Evolutionary conservation across 2,113 vertebrate genomes (phyloP).

Genomic region (Bubo scandiacus): DNA sequence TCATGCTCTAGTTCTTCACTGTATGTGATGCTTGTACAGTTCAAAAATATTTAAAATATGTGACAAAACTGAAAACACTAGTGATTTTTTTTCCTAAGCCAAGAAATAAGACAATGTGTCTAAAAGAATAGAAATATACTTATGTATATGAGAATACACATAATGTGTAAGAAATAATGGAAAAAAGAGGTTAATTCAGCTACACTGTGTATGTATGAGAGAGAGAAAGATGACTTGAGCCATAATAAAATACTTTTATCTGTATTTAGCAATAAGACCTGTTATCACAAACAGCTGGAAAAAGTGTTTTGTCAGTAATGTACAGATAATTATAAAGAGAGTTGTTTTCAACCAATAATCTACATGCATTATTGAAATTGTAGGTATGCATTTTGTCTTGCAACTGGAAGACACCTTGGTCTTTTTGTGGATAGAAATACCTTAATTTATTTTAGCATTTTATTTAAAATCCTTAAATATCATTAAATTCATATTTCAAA

Average conservation of each 20-base stretch:
- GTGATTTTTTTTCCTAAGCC: background rate
- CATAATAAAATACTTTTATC: background rate
- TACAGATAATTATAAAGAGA: background rate
- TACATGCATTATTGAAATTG: background rate
- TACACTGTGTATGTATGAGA: background rate
- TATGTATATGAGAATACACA: background rate
- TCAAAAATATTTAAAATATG: background rate
- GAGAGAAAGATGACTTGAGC: background rate
- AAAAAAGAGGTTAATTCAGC: background rate
- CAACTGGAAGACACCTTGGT: background rate
- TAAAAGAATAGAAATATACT: background rate
- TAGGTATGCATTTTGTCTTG: fast-evolving
- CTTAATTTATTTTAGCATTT: background rate
- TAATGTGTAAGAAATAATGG: background rate
- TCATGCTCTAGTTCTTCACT: background rate
- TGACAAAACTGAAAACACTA: background rate
- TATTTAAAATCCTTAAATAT: background rate
- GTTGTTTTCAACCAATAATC: background rate
- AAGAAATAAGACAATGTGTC: background rate
- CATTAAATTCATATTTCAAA: background rate
- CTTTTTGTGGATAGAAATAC: background rate
- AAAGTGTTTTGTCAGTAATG: background rate
- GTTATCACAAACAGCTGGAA: background rate
- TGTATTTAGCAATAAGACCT: background rate
- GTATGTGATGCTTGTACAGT: background rate